Base-by-base conservation (phyloP, 2,113 vertebrate species). In the Neopipo cinnamomea region DNA sequence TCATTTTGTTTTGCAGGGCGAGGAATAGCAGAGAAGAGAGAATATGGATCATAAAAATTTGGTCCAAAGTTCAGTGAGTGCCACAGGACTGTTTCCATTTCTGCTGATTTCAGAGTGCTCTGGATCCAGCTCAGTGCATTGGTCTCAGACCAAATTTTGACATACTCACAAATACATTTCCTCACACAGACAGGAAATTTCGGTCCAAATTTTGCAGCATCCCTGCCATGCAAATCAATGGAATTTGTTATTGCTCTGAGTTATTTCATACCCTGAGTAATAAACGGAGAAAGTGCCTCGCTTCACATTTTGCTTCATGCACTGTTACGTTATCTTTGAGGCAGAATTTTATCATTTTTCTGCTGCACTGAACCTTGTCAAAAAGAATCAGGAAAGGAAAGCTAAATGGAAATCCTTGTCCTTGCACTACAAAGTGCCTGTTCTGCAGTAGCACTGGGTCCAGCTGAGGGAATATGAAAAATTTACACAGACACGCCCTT, bases 251-350 rank as follows among this genome's bases (percentile, higher is more conserved):
- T n/a, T 84, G 17, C 33, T 59, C 27, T 84, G 53, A 14, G 47
- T 84, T 84, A 61, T 88, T 93, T 94, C 65, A 89, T 83, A 65
- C 65, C 62, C 73, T 87, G 53, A 72, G 56, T 81, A 87, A 91
- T 84, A 95, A 95, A 59, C 8, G 21, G 46, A 18, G 17, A 62
- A 83, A 62, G 24, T 39, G 41, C 52, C 28, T 78, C 23, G 12
- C 39, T 91, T 88, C 68, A 47, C 63, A 46, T 91, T 95, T 77
- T 85, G 62, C 85, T 63, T 73, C 59, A 11, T 47, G 23, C 44
- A 28, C 25, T 53, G 24, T 47, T 78, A 72, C 0, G 0, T 75
- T 93, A 47, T 72, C 63, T 88, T 80, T 39, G 58, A 87, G 66
- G 72, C 39, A 79, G 74, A 67, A 49, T 81, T 91, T 92, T 39